These are phyloP conservation scores for Altica lythri DNA, from an alignment of 2,888 invertebrate genomes.

Conservation along the genomic window DNA sequence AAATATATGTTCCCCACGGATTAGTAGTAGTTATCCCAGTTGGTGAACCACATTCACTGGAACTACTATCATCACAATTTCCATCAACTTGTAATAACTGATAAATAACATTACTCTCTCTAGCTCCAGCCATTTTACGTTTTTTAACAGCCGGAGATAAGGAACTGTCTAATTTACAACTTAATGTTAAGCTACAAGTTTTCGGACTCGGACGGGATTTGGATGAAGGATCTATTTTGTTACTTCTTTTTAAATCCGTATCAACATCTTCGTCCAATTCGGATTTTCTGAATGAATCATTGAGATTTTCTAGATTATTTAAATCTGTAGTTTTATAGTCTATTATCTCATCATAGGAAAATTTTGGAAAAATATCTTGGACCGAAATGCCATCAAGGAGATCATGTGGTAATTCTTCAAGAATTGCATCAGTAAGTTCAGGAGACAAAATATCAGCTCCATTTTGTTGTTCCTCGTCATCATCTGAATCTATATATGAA, in stretches of 20 bases:
- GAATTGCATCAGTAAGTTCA: conserved; percentile 84
- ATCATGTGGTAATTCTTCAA: conserved; percentile 83
- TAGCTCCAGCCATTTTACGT: conserved; percentile 61
- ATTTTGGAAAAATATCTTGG: conserved; percentile 80
- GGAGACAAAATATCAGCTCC: conserved; percentile 82
- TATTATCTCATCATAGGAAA: conserved; percentile 70
- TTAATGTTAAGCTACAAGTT: conserved; percentile 71
- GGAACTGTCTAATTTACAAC: conserved; percentile 70
- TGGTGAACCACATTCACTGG: conserved; percentile 58
- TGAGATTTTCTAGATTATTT: conserved; percentile 43
- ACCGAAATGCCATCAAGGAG: conserved; percentile 82
- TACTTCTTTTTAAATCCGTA: conserved; percentile 64
- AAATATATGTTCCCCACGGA: conserved; percentile 53
- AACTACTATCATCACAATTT: conserved; percentile 59
- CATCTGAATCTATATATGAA: conserved; percentile 60
- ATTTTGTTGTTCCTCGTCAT: conserved; percentile 77
- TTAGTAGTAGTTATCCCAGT: conserved; percentile 41
- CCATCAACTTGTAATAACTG: conserved; percentile 64
- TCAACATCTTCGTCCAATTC: conserved; percentile 60
- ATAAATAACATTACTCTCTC: conserved; percentile 54
- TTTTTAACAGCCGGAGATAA: conserved; percentile 69
- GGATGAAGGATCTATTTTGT: conserved; percentile 68
- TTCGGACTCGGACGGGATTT: conserved; percentile 61
- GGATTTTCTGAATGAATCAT: conserved; percentile 51
- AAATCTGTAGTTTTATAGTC: conserved; percentile 60